Evolutionary conservation across 2,888 invertebrate genomes (phyloP), one percentile per base, ranked within the genome.

Genomic region (Hypomecis atomaria): DNA sequence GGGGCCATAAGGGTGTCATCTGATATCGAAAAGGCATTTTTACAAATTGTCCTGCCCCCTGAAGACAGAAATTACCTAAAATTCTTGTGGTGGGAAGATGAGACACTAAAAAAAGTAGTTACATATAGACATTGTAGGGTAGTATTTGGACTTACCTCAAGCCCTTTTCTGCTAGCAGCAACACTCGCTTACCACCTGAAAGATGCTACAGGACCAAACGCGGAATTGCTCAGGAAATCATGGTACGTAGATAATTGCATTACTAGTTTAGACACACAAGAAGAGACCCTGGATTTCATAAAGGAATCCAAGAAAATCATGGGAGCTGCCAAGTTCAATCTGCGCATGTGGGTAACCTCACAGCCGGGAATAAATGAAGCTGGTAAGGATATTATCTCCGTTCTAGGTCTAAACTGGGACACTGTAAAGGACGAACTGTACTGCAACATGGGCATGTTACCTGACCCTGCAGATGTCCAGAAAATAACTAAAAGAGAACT

Each of bases 201-300:
- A 42, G 43, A 42, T 7, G 10, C 6, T 11, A 48, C 45, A 47
- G 34, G 42, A 1, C 36, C 33, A 43, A 6, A 50, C 10, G 38
- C 50, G 11, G 49, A 59, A 1, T 6, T 43, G n/a, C 23, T 55
- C 11, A 43, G 10, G 5, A 23, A 40, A 11, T 61, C 61, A 11
- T 61, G 45, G 33, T 61, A 61, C 44, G 61, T 61, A 43, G 55
- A 61, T 13, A 61, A 55, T 5, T 61, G 61, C 13, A 23, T 49
- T 7, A 55, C 55, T 5, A 61, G 61, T 42, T 4, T 61, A 13
- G 55, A 61, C 40, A 49, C 55, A 4, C 11, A 48, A 37, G 44
- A 61, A 8, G 49, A 48, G 11, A 9, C 44, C 3, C 33, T 13
- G 4, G 40, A 49, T 6, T 61, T 61, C 23, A 50, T 49, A 8